A percentile compares a stretch with the other conserved stretches of the same genome.
Conservation (phyloP, 2,113 vertebrate species). For the Mixornis gularis region DNA sequence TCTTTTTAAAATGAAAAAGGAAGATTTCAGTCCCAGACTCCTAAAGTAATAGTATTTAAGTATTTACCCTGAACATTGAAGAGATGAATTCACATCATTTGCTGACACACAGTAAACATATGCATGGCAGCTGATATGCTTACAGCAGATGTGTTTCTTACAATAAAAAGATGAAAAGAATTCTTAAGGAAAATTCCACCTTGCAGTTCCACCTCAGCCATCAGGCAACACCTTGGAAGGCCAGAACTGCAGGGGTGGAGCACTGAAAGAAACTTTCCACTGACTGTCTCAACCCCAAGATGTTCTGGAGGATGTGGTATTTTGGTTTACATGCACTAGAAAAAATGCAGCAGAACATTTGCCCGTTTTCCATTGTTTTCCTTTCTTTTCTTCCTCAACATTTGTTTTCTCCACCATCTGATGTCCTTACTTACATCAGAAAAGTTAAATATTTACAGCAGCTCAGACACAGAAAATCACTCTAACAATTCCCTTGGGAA, state of each 20-base stretch:
- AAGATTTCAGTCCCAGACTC: not conserved
- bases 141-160: not conserved
- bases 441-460: not conserved
- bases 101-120: not conserved
- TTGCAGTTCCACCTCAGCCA: not conserved
- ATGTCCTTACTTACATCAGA: not conserved
- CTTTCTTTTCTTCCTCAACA: not conserved
- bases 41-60: not conserved
- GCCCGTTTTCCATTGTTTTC: not conserved
- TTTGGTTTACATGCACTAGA: not conserved
- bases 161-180: not conserved
- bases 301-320: not conserved
- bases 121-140: no score
- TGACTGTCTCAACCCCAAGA: rapidly evolving
- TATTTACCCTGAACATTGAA: not conserved
- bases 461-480: not conserved
- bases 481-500: not conserved
- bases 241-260: not conserved
- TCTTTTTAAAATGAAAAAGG: not conserved
- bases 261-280: not conserved
- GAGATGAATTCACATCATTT: not conserved
- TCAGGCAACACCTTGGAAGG: rapidly evolving
- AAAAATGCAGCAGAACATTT: not conserved
- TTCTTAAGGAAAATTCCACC: not conserved
- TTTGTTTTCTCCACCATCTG: not conserved